These are phyloP conservation scores for Lydus trimaculatus DNA, from an alignment of 2,888 invertebrate species.

Conservation along the genomic window DNA sequence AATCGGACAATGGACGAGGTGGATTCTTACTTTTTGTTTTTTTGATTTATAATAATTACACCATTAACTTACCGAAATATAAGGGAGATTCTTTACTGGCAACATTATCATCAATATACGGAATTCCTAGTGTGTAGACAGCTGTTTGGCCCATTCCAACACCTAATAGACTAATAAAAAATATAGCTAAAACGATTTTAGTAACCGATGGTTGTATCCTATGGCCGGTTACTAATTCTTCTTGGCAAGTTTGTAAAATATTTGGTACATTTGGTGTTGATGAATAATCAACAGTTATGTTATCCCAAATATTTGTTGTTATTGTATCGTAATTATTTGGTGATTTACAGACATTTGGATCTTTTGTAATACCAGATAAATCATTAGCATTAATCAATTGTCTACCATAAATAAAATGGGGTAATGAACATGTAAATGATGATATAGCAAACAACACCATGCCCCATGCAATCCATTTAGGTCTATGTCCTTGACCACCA, in stretches of 20 bases:
- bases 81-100: constrained; percentile 90
- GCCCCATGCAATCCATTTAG: constrained; percentile 92
- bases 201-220: constrained; percentile 78
- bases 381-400: constrained; percentile 69
- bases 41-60: constrained; percentile 13
- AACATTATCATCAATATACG: constrained; percentile 94
- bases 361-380: constrained; percentile 55
- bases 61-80: constrained; percentile 79
- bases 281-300: constrained; percentile 31
- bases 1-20: constrained; percentile 28
- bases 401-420: constrained; percentile 85
- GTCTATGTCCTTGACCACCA: constrained; percentile 90
- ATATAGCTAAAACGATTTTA: constrained; percentile 83
- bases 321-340: constrained; percentile 25
- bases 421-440: constrained; percentile 85
- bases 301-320: constrained; percentile 20
- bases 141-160: constrained; percentile 94
- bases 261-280: constrained; percentile 38
- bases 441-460: constrained; percentile 89
- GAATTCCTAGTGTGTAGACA: constrained; percentile 90
- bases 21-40: constrained; percentile 17
- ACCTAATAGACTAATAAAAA: constrained; percentile 86
- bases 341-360: constrained; percentile 59
- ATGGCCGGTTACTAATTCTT: constrained; percentile 68
- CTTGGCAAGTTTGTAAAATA: constrained; percentile 53